Evolutionary conservation across 2,797 vertebrate genomes (phyloP).

Genomic region (Lindbergichthys nudifrons): DNA sequence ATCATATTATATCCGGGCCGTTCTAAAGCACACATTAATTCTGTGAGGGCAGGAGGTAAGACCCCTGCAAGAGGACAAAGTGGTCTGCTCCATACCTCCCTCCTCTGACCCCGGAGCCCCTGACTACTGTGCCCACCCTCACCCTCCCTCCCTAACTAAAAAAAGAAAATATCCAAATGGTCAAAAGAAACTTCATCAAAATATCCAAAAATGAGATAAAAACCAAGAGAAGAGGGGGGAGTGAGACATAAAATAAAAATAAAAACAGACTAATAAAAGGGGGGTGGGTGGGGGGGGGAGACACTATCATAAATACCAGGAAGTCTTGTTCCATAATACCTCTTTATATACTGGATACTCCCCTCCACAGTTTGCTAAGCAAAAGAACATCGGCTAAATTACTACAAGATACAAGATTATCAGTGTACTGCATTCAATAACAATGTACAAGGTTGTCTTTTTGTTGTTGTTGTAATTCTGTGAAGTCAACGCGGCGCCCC

Average conservation of each 20-base stretch:
- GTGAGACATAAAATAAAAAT: slow-evolving; percentile 47
- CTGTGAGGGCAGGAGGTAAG: slow-evolving; percentile 60
- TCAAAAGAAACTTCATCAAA: slow-evolving; percentile 78
- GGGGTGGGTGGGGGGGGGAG: slow-evolving; percentile 31
- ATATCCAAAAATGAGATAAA: slow-evolving; percentile 74
- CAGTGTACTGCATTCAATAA: slow-evolving; percentile 86
- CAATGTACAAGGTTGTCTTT: slow-evolving; percentile 80
- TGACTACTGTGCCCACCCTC: slow-evolving; percentile 41
- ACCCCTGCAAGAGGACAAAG: slow-evolving; percentile 22
- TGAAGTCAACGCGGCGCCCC: slow-evolving; percentile 68
- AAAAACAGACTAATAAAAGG: slow-evolving; percentile 49
- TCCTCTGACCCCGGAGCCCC: slow-evolving; percentile 21
- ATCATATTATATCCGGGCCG: slow-evolving; percentile 81
- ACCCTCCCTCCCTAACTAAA: slow-evolving; percentile 59
- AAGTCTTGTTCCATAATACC: slow-evolving; percentile 84
- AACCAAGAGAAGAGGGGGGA: slow-evolving; percentile 62
- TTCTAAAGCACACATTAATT: slow-evolving; percentile 82
- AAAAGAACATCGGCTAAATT: slow-evolving; percentile 82
- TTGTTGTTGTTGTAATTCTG: slow-evolving; percentile 76
- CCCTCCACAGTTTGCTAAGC: slow-evolving; percentile 76
- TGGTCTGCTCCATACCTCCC: slow-evolving; percentile 44
- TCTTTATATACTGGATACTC: slow-evolving; percentile 83
- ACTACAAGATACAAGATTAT: slow-evolving; percentile 86
- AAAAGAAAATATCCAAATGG: slow-evolving; percentile 71
- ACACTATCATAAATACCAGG: slow-evolving; percentile 81